Evolutionary conservation across 2,888 invertebrate species (phyloP).

Genomic region (Drosophila subsilvestris): DNA sequence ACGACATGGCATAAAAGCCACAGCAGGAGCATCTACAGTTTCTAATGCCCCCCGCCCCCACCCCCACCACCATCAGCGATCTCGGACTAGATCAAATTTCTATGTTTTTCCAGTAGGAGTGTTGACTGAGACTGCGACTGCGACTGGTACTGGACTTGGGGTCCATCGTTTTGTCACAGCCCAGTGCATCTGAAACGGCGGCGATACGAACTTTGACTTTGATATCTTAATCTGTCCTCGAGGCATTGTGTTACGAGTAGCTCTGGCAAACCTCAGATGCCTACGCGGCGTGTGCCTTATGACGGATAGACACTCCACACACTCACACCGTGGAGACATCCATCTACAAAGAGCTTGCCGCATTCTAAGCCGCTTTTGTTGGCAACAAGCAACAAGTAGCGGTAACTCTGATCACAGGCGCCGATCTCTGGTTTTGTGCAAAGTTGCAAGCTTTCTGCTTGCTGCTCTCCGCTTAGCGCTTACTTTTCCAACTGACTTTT

Average conservation of each 20-base stretch:
- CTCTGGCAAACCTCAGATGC: slow-evolving; percentile 7
- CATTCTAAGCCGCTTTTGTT: slow-evolving; percentile 65
- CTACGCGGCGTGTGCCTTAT: slow-evolving; percentile 73
- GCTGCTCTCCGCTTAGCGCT: not conserved
- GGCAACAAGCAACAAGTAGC: slow-evolving; percentile 71
- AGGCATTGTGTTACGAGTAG: slow-evolving; percentile 68
- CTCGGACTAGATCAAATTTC: slow-evolving; percentile 64
- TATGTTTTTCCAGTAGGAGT: slow-evolving; percentile 59
- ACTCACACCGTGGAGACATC: slow-evolving; percentile 13
- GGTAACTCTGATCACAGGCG: slow-evolving; percentile 72
- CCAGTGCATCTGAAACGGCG: slow-evolving; percentile 63
- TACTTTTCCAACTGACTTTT: slow-evolving; percentile 52
- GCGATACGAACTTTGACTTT: slow-evolving; percentile 74
- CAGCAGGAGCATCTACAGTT: slow-evolving; percentile 50
- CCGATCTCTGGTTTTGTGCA: slow-evolving; percentile 47
- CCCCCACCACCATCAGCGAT: not conserved
- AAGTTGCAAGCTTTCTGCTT: slow-evolving; percentile 11
- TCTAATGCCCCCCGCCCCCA: slow-evolving; percentile 24
- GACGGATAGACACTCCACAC: slow-evolving; percentile 52
- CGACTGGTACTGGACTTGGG: slow-evolving; percentile 33
- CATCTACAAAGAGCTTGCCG: slow-evolving; percentile 61
- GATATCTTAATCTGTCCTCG: slow-evolving; percentile 73
- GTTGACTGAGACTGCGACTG: slow-evolving; percentile 54
- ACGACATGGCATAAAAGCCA: slow-evolving; percentile 65
- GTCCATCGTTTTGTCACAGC: slow-evolving; percentile 68